Percentiles rank a stretch among this genome's conserved stretches.
Evolutionary conservation across 2,888 invertebrate species (phyloP).

Genomic region (Chrysolina oricalcia): DNA sequence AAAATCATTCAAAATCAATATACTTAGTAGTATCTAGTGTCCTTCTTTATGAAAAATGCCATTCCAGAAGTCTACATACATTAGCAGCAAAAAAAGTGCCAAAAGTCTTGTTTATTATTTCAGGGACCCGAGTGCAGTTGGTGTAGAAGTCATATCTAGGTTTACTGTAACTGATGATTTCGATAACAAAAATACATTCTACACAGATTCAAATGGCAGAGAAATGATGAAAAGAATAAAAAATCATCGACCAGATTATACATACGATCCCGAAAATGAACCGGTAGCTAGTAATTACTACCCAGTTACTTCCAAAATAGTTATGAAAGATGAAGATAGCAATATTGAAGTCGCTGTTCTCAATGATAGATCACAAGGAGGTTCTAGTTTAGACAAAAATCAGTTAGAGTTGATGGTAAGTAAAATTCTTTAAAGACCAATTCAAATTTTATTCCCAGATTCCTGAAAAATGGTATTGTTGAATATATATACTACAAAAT

Average conservation of each 20-base stretch:
- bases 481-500: too few relatives aligned
- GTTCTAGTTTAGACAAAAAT: slow-evolving; percentile 74
- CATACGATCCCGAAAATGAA: slow-evolving; percentile 70
- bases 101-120: background rate
- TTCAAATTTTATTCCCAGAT: background rate
- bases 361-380: slow-evolving; percentile 78
- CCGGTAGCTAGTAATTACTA: slow-evolving; percentile 82
- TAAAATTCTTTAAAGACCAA: background rate
- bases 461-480: background rate
- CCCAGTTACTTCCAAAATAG: slow-evolving; percentile 81
- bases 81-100: too few relatives aligned
- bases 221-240: slow-evolving; percentile 78
- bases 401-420: slow-evolving; percentile 79
- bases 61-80: too few relatives aligned
- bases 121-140: slow-evolving; percentile 16
- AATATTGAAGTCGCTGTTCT: slow-evolving; percentile 74
- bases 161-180: slow-evolving; percentile 51
- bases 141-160: slow-evolving; percentile 34
- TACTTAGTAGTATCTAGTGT: too few relatives aligned
- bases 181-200: slow-evolving; percentile 72
- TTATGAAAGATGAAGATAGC: slow-evolving; percentile 71
- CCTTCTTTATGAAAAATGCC: too few relatives aligned
- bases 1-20: too few relatives aligned
- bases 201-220: slow-evolving; percentile 87
- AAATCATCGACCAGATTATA: slow-evolving; percentile 77